Evolutionary conservation across 2,113 vertebrate genomes (phyloP), one percentile per base, ranked within the genome.

Genomic region (Elgaria multicarinata): DNA sequence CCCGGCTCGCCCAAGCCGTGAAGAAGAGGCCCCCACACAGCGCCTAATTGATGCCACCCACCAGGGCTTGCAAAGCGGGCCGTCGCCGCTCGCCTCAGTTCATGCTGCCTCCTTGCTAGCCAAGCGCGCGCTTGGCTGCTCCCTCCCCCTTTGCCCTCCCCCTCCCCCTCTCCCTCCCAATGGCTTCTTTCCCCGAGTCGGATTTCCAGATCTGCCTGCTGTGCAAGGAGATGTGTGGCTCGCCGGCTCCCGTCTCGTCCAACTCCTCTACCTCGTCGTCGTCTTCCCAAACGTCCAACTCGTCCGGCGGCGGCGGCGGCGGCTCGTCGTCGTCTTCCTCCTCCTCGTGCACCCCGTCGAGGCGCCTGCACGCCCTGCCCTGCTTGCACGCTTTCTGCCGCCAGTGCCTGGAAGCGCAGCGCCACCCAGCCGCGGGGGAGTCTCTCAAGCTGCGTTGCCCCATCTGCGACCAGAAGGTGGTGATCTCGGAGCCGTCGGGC

Each of bases 341-440:
- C 87, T 83, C 87, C 6, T 80, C 85, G 42, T 69, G 83, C 94
- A 10, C 81, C 26, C 92, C 95, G 90, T 91, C 96, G 94, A 97
- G 98, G 93, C 97, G 98, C 94, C 97, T 98, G 31, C 98, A 98
- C 92, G 98, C 98, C 93, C 97, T 99, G 91, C 98, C 98, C 90
- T 99, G 98, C 96, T 96, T 99, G 90, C 98, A 99, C 91, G 97
- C 98, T 92, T 98, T 99, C 96, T 99, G 98, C 97, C 98, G 98
- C 96, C 98, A 98, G 93, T 99, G 98, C 95, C 96, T 99, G 88
- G 98, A 99, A 97, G 97, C 98, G 92, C 98, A 98, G 95, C 96
- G 98, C 83, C 96, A 97, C 31, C 96, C 96, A 28, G 91, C 87
- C 86, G 92, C 90, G 80, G 97, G 97, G 22, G 98, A 98, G 86